A percentile compares a stretch with the other conserved stretches of the same genome.
phyloP scores from a whole-genome alignment of 2,113 vertebrate species.

The Alligator sinensis region DNA sequence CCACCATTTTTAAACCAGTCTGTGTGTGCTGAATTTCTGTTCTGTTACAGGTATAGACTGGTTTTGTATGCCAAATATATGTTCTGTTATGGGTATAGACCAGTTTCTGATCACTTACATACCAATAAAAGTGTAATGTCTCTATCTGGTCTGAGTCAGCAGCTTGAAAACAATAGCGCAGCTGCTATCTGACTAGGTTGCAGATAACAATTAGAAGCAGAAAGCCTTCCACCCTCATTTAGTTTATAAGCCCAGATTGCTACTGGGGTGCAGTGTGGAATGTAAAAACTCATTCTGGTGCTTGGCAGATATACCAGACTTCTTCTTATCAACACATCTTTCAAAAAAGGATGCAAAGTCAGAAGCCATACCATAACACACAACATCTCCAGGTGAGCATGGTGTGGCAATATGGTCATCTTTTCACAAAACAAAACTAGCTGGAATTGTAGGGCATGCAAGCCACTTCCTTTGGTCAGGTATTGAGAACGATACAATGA shows the following conservation, averaged over 20 bases:
- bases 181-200: neutral
- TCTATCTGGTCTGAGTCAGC: neutral
- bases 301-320: neutral
- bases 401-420: neutral
- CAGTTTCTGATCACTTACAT: too few species aligned
- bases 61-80: too few species aligned
- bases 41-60: too few species aligned
- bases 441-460: neutral
- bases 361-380: neutral
- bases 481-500: neutral
- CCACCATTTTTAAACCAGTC: too few species aligned
- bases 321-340: neutral
- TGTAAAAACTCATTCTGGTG: neutral
- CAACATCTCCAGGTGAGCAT: neutral
- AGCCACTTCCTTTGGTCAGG: neutral
- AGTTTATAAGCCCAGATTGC: neutral
- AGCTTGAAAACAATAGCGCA: neutral
- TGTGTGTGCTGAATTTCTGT: too few species aligned
- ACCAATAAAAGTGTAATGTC: too few species aligned
- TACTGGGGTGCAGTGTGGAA: neutral
- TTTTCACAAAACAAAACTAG: neutral
- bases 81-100: too few species aligned
- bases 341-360: neutral
- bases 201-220: neutral
- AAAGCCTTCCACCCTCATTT: neutral